Evolutionary conservation across 1,140 invertebrate species (phyloP).

Genomic region (Bombus polaris): DNA sequence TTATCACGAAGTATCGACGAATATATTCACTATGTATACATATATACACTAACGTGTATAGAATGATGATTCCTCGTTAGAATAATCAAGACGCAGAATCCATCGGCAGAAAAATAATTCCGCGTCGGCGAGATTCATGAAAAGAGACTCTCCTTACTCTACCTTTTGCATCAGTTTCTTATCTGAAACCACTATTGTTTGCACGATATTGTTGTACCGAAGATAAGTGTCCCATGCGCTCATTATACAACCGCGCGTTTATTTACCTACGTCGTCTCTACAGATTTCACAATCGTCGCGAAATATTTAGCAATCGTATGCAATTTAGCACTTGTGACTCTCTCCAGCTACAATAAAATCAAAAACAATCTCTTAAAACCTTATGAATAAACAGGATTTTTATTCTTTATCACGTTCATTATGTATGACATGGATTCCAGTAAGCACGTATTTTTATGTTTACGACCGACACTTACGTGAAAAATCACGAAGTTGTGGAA

Average conservation of each 20-base stretch:
- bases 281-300: constrained; percentile 48
- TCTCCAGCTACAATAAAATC: neutral
- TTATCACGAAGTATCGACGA: neutral
- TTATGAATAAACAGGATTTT: neutral
- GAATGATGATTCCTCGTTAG: neutral
- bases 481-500: too few relatives aligned
- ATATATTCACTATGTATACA: neutral
- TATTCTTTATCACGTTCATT: neutral
- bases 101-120: constrained; percentile 31
- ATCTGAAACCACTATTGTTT: constrained; percentile 69
- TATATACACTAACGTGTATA: too few relatives aligned
- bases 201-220: constrained; percentile 68
- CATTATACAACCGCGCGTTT: constrained; percentile 55
- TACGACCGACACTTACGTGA: too few relatives aligned
- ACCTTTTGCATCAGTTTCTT: constrained; percentile 56
- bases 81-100: neutral
- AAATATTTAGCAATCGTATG: constrained; percentile 23
- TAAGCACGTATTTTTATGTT: too few relatives aligned
- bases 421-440: too few relatives aligned
- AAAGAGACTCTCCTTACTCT: constrained; percentile 17
- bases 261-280: constrained; percentile 57
- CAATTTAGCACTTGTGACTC: neutral
- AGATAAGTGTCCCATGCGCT: constrained; percentile 66
- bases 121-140: neutral
- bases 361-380: neutral